Evolutionary conservation across 2,888 invertebrate genomes (phyloP).

Genomic region (Sesia bembeciformis): DNA sequence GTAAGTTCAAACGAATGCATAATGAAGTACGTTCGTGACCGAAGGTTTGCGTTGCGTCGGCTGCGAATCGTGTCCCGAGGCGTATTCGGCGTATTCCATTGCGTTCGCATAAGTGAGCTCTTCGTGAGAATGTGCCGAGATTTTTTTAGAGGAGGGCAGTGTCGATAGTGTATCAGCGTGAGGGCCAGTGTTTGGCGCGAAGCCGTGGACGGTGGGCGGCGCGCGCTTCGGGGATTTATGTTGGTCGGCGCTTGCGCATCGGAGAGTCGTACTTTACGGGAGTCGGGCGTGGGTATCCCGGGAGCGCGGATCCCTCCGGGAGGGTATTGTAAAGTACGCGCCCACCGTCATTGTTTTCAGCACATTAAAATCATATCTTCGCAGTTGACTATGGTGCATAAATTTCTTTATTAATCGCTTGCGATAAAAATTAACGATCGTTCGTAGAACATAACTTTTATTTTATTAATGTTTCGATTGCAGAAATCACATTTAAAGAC

Average conservation of each 20-base stretch:
- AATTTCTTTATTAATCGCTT: no score
- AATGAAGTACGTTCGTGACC: conserved; percentile 12
- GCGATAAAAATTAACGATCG: no score
- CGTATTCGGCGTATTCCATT: conserved; percentile 22
- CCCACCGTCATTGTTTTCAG: conserved; percentile 37
- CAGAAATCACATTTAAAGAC: conserved; percentile 56
- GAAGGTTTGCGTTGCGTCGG: conserved; percentile 16
- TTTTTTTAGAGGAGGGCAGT: conserved; percentile 29
- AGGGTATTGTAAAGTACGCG: conserved; percentile 29
- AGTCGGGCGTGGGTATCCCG: conserved; percentile 15
- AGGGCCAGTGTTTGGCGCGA: conserved; percentile 37
- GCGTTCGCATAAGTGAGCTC: conserved; percentile 17
- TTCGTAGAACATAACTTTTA: no score
- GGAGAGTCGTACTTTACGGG: conserved; percentile 13
- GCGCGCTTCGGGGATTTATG: conserved; percentile 13
- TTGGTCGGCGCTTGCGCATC: conserved; percentile 5
- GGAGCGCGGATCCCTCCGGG: conserved; percentile 31
- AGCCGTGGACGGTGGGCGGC: conserved; percentile 34
- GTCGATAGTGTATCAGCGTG: conserved; percentile 31
- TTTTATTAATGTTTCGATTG: conserved; percentile 4
- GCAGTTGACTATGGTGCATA: no score
- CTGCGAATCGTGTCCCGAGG: conserved; percentile 35
- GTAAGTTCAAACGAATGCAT: conserved; percentile 10
- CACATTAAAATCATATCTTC: conserved; percentile 2
- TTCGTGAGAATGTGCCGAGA: conserved; percentile 32